A percentile compares a stretch with the other conserved stretches of the same genome.
These are phyloP conservation scores for Trogon surrucura DNA, from an alignment of 2,113 vertebrate genomes.

Conservation along the genomic window DNA sequence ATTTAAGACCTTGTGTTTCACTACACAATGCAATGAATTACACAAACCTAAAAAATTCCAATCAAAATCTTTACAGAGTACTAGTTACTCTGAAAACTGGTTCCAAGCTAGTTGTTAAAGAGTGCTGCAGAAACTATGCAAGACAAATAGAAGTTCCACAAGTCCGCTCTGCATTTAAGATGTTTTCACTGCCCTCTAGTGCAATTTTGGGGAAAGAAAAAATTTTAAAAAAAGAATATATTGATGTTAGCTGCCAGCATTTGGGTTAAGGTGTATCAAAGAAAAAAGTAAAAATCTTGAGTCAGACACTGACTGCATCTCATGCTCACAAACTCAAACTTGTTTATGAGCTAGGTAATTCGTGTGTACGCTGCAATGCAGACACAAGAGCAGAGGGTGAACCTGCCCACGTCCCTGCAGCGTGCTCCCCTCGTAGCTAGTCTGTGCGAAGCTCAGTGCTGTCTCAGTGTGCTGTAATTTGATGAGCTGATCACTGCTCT, in stretches of 20 bases:
- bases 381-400: background rate
- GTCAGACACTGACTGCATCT: background rate
- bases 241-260: background rate
- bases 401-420: too few relatives aligned
- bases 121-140: background rate
- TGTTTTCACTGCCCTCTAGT: constrained; percentile 33
- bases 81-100: background rate
- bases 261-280: background rate
- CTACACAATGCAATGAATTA: background rate
- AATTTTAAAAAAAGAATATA: too few relatives aligned
- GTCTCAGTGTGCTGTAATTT: background rate
- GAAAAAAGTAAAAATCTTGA: background rate
- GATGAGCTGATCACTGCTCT: background rate
- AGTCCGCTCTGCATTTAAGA: background rate
- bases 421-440: fast-evolving
- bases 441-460: fast-evolving
- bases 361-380: background rate
- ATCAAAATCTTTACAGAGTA: background rate
- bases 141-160: background rate
- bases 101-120: background rate
- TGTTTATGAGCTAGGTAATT: background rate
- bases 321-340: background rate
- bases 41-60: background rate
- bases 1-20: background rate
- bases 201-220: background rate